Conservation (phyloP, 2,113 vertebrate species). For the Cyrtonyx montezumae region DNA sequence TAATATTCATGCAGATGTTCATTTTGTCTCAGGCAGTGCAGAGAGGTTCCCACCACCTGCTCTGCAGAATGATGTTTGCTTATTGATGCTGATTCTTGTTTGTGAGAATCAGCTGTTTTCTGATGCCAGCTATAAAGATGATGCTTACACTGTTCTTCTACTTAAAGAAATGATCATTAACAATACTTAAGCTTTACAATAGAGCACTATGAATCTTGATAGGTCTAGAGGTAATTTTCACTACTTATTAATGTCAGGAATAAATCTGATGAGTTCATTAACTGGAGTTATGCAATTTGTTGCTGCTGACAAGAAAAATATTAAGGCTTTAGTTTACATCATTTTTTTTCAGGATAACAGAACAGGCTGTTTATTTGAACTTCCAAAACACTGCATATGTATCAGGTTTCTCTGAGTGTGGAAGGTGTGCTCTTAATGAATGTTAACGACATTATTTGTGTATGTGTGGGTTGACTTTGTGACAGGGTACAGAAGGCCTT, state of each 20-base stretch:
- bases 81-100: not conserved
- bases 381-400: not conserved
- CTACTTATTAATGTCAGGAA: conserved; percentile 44
- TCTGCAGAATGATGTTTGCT: not conserved
- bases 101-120: not conserved
- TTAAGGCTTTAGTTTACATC: conserved; percentile 1
- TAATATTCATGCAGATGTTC: not conserved
- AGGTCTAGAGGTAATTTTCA: conserved; percentile 58
- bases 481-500: not conserved
- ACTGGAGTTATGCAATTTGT: conserved; percentile 22
- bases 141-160: not conserved
- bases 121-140: not conserved
- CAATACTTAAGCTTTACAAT: conserved; percentile 36
- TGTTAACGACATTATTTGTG: not conserved
- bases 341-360: not conserved
- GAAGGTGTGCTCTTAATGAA: not conserved
- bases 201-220: not conserved
- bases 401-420: not conserved
- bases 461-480: not conserved
- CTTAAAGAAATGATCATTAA: conserved; percentile 31
- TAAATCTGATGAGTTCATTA: conserved; percentile 53
- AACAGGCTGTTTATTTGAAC: conserved; percentile 15
- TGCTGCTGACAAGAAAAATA: conserved; percentile 50
- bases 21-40: not conserved
- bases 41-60: not conserved